Conservation (phyloP, 1,140 invertebrate genomes). For the Trissolcus basalis region DNA sequence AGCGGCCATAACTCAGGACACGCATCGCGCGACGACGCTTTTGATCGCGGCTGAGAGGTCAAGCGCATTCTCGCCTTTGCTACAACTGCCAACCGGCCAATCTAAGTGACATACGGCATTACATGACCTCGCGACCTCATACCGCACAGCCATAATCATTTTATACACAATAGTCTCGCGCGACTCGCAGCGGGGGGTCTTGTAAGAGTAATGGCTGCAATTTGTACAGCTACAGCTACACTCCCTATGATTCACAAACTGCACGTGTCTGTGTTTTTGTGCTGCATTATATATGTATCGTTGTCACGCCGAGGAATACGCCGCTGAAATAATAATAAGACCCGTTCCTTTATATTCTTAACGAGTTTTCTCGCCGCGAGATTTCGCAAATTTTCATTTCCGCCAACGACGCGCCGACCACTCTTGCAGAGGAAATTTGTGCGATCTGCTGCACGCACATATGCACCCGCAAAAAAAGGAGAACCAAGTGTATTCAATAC, state of each 20-base stretch:
- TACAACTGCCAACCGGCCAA: constrained; percentile 70
- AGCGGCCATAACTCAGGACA: constrained; percentile 25
- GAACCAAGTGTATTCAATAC: constrained; percentile 30
- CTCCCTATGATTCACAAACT: constrained; percentile 68
- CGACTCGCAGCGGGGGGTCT: constrained; percentile 56
- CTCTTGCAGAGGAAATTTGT: constrained; percentile 44
- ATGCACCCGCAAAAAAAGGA: constrained; percentile 28
- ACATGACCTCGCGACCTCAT: constrained; percentile 67
- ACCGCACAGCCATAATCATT: constrained; percentile 70
- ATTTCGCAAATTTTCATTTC: constrained; percentile 57
- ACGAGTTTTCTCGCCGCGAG: constrained; percentile 46
- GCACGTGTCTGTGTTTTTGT: constrained; percentile 24
- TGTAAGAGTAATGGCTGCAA: constrained; percentile 71
- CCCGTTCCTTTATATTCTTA: constrained; percentile 50
- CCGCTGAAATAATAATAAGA: constrained; percentile 51
- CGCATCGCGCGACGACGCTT: constrained; percentile 39
- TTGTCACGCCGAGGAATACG: constrained; percentile 45
- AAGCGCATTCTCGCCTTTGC: constrained; percentile 60
- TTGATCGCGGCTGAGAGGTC: constrained; percentile 39
- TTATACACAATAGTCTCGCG: constrained; percentile 70
- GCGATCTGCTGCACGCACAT: constrained; percentile 19
- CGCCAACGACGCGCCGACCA: constrained; percentile 38
- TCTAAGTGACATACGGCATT: constrained; percentile 71
- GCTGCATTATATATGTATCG: constrained; percentile 46
- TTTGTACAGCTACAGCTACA: constrained; percentile 67